A percentile compares a stretch with the other conserved stretches of the same genome.
Evolutionary conservation across 2,797 vertebrate genomes (phyloP).

Genomic region (Arrhamphus sclerolepis): DNA sequence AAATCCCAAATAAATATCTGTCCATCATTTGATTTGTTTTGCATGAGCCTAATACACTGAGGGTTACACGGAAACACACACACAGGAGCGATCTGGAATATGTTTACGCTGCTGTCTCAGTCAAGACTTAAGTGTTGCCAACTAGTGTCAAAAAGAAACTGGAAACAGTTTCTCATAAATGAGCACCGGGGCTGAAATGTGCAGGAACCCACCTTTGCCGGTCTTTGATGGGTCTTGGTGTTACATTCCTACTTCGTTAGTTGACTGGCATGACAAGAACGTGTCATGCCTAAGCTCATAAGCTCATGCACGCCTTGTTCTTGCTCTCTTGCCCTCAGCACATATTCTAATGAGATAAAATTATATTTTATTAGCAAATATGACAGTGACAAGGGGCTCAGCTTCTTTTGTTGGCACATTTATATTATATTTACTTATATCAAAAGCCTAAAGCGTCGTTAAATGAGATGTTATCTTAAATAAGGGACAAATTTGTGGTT

Average conservation of each 20-base stretch:
- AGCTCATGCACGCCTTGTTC: slow-evolving; percentile 28
- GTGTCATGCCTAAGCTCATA: slow-evolving; percentile 43
- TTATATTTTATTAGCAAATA: slow-evolving; percentile 31
- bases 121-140: slow-evolving; percentile 38
- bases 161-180: slow-evolving; percentile 36
- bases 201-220: slow-evolving; percentile 29
- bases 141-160: slow-evolving; percentile 31
- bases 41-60: slow-evolving; percentile 41
- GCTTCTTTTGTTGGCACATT: slow-evolving; percentile 27
- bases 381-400: slow-evolving; percentile 12
- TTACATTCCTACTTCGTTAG: slow-evolving; percentile 52
- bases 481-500: slow-evolving; percentile 2
- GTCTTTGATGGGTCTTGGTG: slow-evolving; percentile 58
- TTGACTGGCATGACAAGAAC: slow-evolving; percentile 59
- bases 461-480: slow-evolving; percentile 4
- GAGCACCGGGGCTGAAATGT: slow-evolving; percentile 10
- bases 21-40: slow-evolving; percentile 46
- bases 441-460: slow-evolving; percentile 15
- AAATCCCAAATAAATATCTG: slow-evolving; percentile 69
- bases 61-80: slow-evolving; percentile 3
- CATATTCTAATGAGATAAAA: slow-evolving; percentile 27
- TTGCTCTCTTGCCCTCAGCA: slow-evolving; percentile 24
- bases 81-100: neutral
- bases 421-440: slow-evolving; percentile 33
- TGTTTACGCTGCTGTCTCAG: neutral